Base-by-base conservation (phyloP, 2,797 vertebrate species). In the Steatocranus sp. region DNA sequence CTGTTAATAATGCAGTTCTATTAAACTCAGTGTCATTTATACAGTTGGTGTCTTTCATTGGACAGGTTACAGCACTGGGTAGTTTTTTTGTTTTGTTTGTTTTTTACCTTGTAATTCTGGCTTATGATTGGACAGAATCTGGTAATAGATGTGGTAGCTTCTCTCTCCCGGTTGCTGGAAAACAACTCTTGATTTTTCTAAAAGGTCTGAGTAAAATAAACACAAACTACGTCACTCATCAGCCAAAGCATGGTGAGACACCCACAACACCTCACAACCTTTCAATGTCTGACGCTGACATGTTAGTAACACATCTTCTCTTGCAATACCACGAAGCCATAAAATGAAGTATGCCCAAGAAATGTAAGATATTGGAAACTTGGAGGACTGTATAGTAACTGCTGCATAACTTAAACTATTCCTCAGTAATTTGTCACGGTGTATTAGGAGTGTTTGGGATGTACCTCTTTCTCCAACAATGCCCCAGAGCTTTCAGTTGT, bases 101-200 rank as follows among this genome's bases (percentile, higher is more conserved):
- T n/a, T 14, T 30, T 54, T 92, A 98, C 98, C 98, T 94, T 97
- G 97, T 49, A 99, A 95, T 83, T 99, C 98, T 79, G 97, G 97
- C 90, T 98, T 99, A 87, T 96, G 97, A 86, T 96, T 97, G 6
- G 98, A 99, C 87, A 98, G 92, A 81, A 99, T 98, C 94, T 99
- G 98, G 91, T 99, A 99, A 94, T 97, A 99, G 89, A 99, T 96
- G 36, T 99, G 98, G 91, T 98, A 99, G 87, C 97, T 97, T 82
- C 98, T 96, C 90, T 99, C 98, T 54, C 94, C 97, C 0, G 97
- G 96, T 89, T 98, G 97, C 96, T 99, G 98, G 94, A 99, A 98
- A 91, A 99, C 98, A 83, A 99, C 98, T 94, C 98, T 96, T 17
- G 98, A 99, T 96, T 99, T 99, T 94, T 99, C 98, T 85, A 99